Evolutionary conservation across 2,113 vertebrate genomes (phyloP), one percentile per base, ranked within the genome.

Genomic region (Planiliza haematocheilus): DNA sequence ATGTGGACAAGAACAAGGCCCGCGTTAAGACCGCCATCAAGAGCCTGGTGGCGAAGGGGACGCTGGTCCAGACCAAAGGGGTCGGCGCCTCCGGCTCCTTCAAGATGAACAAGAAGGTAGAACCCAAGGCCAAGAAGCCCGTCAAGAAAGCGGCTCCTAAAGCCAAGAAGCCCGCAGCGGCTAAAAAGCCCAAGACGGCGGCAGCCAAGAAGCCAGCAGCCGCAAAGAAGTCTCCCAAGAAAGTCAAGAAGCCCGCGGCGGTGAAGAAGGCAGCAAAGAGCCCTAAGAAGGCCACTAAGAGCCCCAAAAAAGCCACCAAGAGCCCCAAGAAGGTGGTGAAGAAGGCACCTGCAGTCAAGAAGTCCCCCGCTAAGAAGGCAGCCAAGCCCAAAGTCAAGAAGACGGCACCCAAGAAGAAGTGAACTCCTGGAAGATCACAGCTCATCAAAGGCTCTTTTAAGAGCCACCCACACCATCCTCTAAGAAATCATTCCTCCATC

Each of bases 351-450:
- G 57, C 59, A 0, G 18, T 57, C 0, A 81, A 81, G 37, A 81
- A 80, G 18, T 7, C 39, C 0, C 11, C 62, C 0, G 55, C 34
- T 0, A 73, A 56, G 0, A 79, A 71, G 37, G 30, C 7, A 1
- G 57, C 58, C 0, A 64, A 73, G 14, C 70, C 69, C 6, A 72
- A 66, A 55, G 50, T 10, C 0, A 79, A 76, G 66, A 76, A 76
- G 72, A 45, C 79, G 7, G 66, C 79, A 41, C 8, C 55, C 69
- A 73, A 79, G 61, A 79, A 84, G 68, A 84, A 84, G 73, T 85
- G 38, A 81, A 41, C 49, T 6, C 7, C 10, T n/a, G n/a, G n/a
- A n/a, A n/a, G n/a, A 12, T 7, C 0, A 11, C 16, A 2, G 4
- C 7, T 13, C 16, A 12, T 1, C 10, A 69, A 80, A 50, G 77